Percentiles rank a stretch among this genome's conserved stretches.
These are phyloP conservation scores for Chloroclystis v-ata DNA, from an alignment of 2,888 invertebrate species.

Conservation along the genomic window DNA sequence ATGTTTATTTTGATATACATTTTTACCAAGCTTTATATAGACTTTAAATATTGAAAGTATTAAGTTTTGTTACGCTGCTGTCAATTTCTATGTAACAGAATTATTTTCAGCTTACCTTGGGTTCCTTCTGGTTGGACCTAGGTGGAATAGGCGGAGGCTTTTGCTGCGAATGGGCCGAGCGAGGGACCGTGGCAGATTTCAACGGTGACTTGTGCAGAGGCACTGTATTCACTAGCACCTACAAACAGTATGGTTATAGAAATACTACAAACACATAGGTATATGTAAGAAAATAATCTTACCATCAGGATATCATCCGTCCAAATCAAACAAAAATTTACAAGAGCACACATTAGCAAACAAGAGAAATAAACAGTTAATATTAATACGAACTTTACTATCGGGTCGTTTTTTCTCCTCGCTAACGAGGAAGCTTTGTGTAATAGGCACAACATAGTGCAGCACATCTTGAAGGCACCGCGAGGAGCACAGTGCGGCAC, in stretches of 20 bases:
- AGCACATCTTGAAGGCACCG: slow-evolving; percentile 62
- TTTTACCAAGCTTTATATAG: too few relatives aligned
- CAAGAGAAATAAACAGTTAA: too few relatives aligned
- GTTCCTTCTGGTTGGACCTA: slow-evolving; percentile 48
- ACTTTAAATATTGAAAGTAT: too few relatives aligned
- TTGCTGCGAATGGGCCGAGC: slow-evolving; percentile 52
- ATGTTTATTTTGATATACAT: background rate
- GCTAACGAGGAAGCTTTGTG: slow-evolving; percentile 43
- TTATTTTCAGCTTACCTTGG: too few relatives aligned
- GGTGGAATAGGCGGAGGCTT: slow-evolving; percentile 69
- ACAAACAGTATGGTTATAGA: slow-evolving; percentile 2
- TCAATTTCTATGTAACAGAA: too few relatives aligned
- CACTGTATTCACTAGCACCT: slow-evolving; percentile 49
- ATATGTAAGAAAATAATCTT: too few relatives aligned
- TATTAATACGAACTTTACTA: slow-evolving; percentile 39
- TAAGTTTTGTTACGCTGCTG: too few relatives aligned
- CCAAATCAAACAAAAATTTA: too few relatives aligned
- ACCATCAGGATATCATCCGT: too few relatives aligned
- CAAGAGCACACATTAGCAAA: too few relatives aligned
- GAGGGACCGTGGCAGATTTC: slow-evolving; percentile 61
- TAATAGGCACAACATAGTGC: slow-evolving; percentile 62
- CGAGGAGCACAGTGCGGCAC: slow-evolving; percentile 88
- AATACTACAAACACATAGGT: slow-evolving; percentile 6
- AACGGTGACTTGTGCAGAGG: slow-evolving; percentile 18
- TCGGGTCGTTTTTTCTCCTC: slow-evolving; percentile 47